These are phyloP conservation scores for Oryzias sinensis DNA, from an alignment of 2,797 vertebrate genomes.

Conservation along the genomic window DNA sequence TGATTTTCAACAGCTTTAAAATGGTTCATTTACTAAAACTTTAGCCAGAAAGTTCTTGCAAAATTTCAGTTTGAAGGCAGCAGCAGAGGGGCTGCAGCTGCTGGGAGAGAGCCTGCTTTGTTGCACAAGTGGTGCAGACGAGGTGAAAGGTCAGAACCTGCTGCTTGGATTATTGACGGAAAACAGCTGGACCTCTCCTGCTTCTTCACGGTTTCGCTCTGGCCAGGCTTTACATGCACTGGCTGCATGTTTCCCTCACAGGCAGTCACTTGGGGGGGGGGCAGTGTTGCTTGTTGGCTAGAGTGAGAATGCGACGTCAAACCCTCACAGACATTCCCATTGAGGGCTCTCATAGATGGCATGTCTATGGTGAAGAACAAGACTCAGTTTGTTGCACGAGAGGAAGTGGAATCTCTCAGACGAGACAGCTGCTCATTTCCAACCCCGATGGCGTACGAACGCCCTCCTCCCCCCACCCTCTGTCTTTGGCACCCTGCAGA, in stretches of 20 bases:
- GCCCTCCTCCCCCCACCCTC: not conserved
- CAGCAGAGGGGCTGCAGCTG: slow-evolving; percentile 39
- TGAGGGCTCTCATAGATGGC: slow-evolving; percentile 30
- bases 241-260: not conserved
- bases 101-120: slow-evolving; percentile 16
- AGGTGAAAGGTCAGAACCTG: slow-evolving; percentile 26
- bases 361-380: slow-evolving; percentile 43
- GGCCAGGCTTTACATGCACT: not conserved
- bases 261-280: not conserved
- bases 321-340: slow-evolving; percentile 14
- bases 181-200: slow-evolving; percentile 15
- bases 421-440: slow-evolving; percentile 67
- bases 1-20: too few relatives aligned
- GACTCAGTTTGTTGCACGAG: slow-evolving; percentile 49
- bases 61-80: not conserved
- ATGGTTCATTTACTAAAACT: not conserved
- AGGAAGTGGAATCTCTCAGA: slow-evolving; percentile 61
- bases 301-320: not conserved
- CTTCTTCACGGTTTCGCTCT: not conserved
- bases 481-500: slow-evolving; percentile 6
- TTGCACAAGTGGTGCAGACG: slow-evolving; percentile 16
- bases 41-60: not conserved
- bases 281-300: not conserved
- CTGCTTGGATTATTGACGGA: not conserved
- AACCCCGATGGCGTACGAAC: slow-evolving; percentile 34